These are phyloP conservation scores for Drosophila bifasciata DNA, from an alignment of 1,140 invertebrate genomes.

Conservation along the genomic window DNA sequence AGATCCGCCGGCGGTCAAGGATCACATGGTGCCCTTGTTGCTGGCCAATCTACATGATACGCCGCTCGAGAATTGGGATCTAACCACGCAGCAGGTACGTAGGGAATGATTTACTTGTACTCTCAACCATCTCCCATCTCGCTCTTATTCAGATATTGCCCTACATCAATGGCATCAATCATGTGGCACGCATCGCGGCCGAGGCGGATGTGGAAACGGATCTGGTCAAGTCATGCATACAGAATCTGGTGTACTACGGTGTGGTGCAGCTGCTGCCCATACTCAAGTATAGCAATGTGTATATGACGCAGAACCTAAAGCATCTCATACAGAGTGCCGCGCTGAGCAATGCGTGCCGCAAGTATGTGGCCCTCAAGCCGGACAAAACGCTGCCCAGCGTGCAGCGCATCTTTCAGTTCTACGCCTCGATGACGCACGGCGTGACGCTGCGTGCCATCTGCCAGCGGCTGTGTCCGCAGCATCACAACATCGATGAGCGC, in stretches of 20 bases:
- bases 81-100: constrained; percentile 95
- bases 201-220: constrained; percentile 96
- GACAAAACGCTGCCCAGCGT: constrained; percentile 86
- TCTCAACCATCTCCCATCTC: not conserved
- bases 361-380: constrained; percentile 87
- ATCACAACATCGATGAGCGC: constrained; percentile 89
- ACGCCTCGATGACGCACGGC: constrained; percentile 93
- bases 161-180: constrained; percentile 96
- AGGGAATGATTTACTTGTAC: not conserved
- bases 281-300: constrained; percentile 97
- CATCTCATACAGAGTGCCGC: constrained; percentile 88
- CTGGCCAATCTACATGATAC: constrained; percentile 69
- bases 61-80: constrained; percentile 91
- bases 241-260: constrained; percentile 93
- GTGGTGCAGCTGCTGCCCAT: constrained; percentile 92
- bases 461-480: constrained; percentile 85
- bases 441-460: constrained; percentile 94
- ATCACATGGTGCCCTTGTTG: constrained; percentile 96
- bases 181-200: constrained; percentile 92
- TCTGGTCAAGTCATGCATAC: constrained; percentile 96
- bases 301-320: constrained; percentile 93
- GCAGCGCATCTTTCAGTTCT: constrained; percentile 91
- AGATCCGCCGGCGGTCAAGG: constrained; percentile 92
- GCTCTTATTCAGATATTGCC: constrained; percentile 88
- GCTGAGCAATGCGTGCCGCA: constrained; percentile 91